These are phyloP conservation scores for Kryptolebias marmoratus DNA, from an alignment of 2,113 vertebrate genomes.

Conservation along the genomic window DNA sequence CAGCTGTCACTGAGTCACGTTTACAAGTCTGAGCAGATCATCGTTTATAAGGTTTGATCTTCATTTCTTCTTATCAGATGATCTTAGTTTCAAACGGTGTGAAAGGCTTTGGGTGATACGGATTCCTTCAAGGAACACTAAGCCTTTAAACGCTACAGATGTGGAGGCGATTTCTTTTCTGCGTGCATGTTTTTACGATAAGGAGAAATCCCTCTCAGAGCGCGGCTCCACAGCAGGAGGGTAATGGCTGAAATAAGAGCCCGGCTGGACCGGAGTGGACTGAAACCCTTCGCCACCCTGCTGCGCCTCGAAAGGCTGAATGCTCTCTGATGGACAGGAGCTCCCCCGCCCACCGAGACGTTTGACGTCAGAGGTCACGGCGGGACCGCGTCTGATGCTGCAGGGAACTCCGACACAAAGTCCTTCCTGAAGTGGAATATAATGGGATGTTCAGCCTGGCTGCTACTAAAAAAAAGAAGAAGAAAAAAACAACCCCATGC, in stretches of 20 bases:
- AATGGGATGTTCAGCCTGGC: constrained; percentile 21
- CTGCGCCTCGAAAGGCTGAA: constrained; percentile 61
- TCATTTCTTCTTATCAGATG: no score
- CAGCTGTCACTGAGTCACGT: no score
- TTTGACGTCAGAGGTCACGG: constrained; percentile 32
- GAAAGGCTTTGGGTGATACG: no score
- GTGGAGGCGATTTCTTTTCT: neutral
- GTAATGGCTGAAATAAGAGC: neutral
- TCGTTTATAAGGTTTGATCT: no score
- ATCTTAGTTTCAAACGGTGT: no score
- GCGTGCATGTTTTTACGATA: neutral
- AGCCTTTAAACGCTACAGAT: no score
- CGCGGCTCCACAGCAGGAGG: neutral
- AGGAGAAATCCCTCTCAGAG: neutral
- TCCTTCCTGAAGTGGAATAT: constrained; percentile 10
- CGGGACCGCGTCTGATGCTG: constrained; percentile 14
- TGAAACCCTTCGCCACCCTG: neutral
- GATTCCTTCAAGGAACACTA: no score
- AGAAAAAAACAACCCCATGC: neutral
- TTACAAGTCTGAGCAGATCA: no score
- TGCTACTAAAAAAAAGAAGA: neutral
- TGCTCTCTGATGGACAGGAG: constrained; percentile 33
- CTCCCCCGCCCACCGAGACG: constrained; percentile 31
- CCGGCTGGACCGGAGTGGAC: neutral
- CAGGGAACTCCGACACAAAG: constrained; percentile 21